Conservation (phyloP, 2,113 vertebrate species). For the Rhabdornis inornatus region DNA sequence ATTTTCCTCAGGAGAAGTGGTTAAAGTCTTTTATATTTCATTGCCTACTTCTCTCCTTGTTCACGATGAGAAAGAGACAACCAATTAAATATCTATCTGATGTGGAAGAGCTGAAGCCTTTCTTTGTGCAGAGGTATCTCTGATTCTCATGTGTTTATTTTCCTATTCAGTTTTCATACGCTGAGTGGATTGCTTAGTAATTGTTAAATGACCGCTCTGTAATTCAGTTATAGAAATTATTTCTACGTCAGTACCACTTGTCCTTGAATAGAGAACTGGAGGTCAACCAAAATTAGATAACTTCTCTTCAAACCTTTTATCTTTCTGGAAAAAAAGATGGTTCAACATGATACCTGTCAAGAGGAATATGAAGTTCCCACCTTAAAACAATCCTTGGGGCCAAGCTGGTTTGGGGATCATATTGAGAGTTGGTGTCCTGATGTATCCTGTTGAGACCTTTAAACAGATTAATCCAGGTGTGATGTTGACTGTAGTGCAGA, state of each 20-base stretch:
- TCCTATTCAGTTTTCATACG: not conserved
- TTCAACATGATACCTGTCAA: not conserved
- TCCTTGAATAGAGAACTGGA: not conserved
- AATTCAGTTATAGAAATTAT: conserved; percentile 15
- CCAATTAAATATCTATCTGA: not conserved
- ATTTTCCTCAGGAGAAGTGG: not conserved
- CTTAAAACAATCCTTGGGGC: not conserved
- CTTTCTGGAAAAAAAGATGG: not conserved
- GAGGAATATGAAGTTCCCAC: not conserved
- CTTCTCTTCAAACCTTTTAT: not conserved
- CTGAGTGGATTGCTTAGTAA: not conserved
- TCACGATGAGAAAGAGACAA: not conserved
- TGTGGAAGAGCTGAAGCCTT: not conserved
- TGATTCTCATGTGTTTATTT: not conserved
- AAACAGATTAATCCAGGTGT: not conserved
- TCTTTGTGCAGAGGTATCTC: not conserved
- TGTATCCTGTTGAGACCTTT: not conserved
- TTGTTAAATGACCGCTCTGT: conserved; percentile 36
- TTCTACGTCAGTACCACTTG: not conserved
- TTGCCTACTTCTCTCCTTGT: not conserved
- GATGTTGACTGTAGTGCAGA: not conserved
- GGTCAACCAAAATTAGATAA: conserved; percentile 19
- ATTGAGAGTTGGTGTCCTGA: not conserved
- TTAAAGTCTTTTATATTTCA: not conserved
- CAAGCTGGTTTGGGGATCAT: not conserved